Base-by-base conservation (phyloP, 2,113 vertebrate genomes). In the Lipophrys pholis region DNA sequence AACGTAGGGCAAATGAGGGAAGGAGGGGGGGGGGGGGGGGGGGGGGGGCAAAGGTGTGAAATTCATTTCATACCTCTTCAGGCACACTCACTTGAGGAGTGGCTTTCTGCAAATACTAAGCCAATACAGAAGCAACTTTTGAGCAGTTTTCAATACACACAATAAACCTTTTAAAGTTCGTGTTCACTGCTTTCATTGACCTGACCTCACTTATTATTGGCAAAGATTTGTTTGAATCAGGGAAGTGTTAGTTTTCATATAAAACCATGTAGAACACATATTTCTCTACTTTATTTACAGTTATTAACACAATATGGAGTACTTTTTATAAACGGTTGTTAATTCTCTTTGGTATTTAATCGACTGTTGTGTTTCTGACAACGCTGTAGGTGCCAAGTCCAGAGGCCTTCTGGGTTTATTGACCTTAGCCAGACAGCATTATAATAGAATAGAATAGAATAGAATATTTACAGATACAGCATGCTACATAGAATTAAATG, bases 61-160 rank as follows among this genome's bases (percentile, higher is more conserved):
- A 98, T 98, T 95, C 93, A 98, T 98, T 98, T 99, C 96, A 97
- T 97, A 97, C 95, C 95, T 96, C 95, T 96, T 97, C 95, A 97
- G 96, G 95, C 95, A 96, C 95, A 90, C 93, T 96, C 66, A 86
- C 79, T 86, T 76, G 56, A 85, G 65, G 81, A 90, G 76, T 51
- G 76, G 16, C 69, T 85, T 85, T 83, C 70, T 16, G 17, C 78
- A 30, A 85, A 81, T 76, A 69, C 83, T 84, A 83, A 82, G 59
- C 81, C 70, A 62, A 78, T 60, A 83, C 57, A 86, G 77, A 86
- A 73, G 82, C 67, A 90, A 90, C 81, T 82, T 90, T 85, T 65
- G 48, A 79, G 15, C 62, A 56, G 52, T 75, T 87, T 73, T 76
- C 11, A 55, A 46, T 11, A 65, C 69, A 38, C 61, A 70, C 61